A percentile compares a stretch with the other conserved stretches of the same genome.
phyloP scores from a whole-genome alignment of 1,140 invertebrate species.

The Procambarus virginalis region DNA sequence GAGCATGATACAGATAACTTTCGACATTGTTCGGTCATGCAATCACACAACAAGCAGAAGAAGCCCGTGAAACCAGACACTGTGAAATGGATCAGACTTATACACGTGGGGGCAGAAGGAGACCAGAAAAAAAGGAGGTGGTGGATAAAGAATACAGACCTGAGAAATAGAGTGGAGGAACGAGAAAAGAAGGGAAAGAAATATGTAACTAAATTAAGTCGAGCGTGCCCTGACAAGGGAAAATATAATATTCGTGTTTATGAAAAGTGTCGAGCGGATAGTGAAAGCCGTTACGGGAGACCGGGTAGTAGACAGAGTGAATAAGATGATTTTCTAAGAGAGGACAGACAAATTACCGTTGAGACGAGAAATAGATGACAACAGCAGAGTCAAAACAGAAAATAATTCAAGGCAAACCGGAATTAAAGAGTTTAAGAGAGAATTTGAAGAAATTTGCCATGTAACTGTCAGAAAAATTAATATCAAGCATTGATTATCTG shows the following conservation, averaged over 20 bases:
- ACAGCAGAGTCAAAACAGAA: not conserved
- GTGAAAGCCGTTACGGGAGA: not conserved
- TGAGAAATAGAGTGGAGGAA: not conserved
- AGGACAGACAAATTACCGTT: not conserved
- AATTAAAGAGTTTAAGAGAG: too few species aligned
- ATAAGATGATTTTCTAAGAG: not conserved
- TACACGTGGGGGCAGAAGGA: not conserved
- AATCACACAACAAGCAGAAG: not conserved
- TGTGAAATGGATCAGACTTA: not conserved
- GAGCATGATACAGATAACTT: too few species aligned
- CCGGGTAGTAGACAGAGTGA: not conserved
- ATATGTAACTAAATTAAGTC: not conserved
- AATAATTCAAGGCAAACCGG: not conserved
- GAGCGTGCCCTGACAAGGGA: not conserved
- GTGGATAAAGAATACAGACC: not conserved
- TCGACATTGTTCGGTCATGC: too few species aligned
- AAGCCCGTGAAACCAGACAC: not conserved
- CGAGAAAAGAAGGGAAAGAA: not conserved
- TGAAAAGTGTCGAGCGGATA: not conserved
- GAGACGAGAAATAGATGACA: not conserved
- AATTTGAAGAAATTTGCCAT: too few species aligned
- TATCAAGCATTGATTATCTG: too few species aligned
- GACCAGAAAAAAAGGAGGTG: not conserved
- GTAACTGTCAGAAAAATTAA: too few species aligned
- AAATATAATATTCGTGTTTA: not conserved